Percentiles rank a stretch among this genome's conserved stretches.
Conservation (phyloP, 1,140 invertebrate genomes). For the Eriosoma lanigerum region DNA sequence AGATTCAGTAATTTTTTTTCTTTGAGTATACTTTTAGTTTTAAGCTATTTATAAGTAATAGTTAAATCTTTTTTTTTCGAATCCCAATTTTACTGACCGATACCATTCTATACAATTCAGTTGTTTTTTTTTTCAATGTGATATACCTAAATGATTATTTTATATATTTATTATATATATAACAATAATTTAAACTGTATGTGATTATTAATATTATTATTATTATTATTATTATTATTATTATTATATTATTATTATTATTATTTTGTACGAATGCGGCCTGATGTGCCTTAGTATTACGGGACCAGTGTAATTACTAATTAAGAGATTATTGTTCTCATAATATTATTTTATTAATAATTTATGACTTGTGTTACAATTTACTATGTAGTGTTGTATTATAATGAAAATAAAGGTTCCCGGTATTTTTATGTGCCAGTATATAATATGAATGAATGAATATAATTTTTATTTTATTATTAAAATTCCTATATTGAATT, state of each 20-base stretch:
- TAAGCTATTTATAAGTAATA: too few species aligned
- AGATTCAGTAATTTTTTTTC: background rate
- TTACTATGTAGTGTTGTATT: conserved; percentile 31
- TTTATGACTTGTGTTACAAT: background rate
- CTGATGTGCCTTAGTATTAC: conserved; percentile 46
- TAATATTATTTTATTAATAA: background rate
- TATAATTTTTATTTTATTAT: conserved; percentile 15
- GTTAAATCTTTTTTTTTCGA: too few species aligned
- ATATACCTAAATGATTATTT: conserved; percentile 42
- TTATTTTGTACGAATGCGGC: conserved; percentile 43
- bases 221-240: conserved; percentile 25
- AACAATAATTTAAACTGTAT: conserved; percentile 22
- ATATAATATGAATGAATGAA: conserved; percentile 2
- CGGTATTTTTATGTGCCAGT: conserved; percentile 42
- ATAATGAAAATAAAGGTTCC: conserved; percentile 45
- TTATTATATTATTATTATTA: conserved; percentile 19
- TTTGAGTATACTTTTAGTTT: too few species aligned
- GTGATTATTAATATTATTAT: conserved; percentile 43
- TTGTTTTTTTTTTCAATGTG: conserved; percentile 41
- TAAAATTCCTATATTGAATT: too few species aligned
- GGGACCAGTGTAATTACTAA: conserved; percentile 51
- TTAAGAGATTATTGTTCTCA: conserved; percentile 30
- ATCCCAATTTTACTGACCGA: too few species aligned
- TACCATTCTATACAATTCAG: background rate
- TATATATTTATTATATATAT: conserved; percentile 17